Conservation (phyloP, 2,888 invertebrate species). For the Luperina nickerlii region DNA sequence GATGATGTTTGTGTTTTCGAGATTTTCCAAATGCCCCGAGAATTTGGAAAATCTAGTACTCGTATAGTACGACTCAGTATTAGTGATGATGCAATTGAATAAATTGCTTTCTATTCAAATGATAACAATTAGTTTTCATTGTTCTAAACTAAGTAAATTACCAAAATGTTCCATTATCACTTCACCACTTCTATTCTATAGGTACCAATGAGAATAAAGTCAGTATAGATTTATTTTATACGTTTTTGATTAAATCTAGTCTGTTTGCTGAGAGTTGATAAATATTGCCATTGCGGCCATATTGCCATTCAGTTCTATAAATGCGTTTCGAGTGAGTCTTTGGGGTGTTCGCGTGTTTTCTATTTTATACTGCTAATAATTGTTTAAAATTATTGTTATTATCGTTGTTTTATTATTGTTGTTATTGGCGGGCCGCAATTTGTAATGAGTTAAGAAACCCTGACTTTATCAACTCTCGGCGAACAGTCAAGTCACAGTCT, state of each 20-base stretch:
- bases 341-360: too few relatives aligned
- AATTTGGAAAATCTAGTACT: too few relatives aligned
- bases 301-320: too few relatives aligned
- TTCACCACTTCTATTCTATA: not conserved
- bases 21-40: not conserved
- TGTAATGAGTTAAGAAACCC: too few relatives aligned
- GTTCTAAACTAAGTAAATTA: constrained; percentile 12
- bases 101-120: constrained; percentile 1
- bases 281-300: too few relatives aligned
- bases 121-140: not conserved
- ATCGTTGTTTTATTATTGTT: too few relatives aligned
- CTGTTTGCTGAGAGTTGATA: too few relatives aligned
- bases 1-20: not conserved
- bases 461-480: too few relatives aligned
- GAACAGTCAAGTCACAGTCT: constrained; percentile 11
- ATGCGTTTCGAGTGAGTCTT: too few relatives aligned
- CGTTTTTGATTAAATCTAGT: constrained; percentile 17
- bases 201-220: constrained; percentile 9
- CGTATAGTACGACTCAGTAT: not conserved
- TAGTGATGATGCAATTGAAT: not conserved
- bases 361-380: too few relatives aligned
- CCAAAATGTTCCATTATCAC: constrained; percentile 19
- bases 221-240: constrained; percentile 29
- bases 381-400: too few relatives aligned
- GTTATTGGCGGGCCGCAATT: too few relatives aligned